Conservation (phyloP, 53 echinoderm and acorn worm species). For the Hippasteria phrygiana region DNA sequence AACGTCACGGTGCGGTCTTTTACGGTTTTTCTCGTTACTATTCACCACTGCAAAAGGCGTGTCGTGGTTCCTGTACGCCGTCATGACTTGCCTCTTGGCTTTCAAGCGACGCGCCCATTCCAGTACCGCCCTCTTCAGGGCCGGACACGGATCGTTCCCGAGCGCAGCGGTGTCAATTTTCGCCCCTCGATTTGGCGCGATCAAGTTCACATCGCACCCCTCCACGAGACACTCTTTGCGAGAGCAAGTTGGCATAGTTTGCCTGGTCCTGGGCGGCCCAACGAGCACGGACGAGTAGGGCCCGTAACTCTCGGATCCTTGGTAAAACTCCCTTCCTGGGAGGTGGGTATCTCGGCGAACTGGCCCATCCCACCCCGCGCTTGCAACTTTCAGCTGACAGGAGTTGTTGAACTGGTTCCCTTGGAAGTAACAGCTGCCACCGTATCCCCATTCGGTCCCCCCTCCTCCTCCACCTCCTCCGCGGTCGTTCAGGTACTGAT, state of each 20-base stretch:
- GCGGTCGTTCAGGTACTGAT: background rate
- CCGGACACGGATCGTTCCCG: slow-evolving; percentile 39
- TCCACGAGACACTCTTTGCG: slow-evolving; percentile 44
- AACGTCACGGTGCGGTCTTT: slow-evolving; percentile 11
- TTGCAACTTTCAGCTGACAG: slow-evolving; percentile 6
- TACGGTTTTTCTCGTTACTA: slow-evolving; percentile 1
- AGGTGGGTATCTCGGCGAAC: background rate
- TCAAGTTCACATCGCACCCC: background rate
- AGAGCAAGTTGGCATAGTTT: slow-evolving; percentile 1
- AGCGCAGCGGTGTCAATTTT: background rate
- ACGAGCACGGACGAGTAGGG: slow-evolving; percentile 48
- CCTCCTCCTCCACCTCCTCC: background rate
- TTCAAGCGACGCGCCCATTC: slow-evolving; percentile 47
- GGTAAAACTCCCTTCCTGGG: slow-evolving; percentile 15
- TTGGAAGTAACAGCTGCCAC: slow-evolving; percentile 29
- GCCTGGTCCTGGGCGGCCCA: slow-evolving; percentile 23
- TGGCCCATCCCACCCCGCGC: slow-evolving; percentile 15
- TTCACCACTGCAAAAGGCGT: background rate
- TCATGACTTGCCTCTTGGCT: slow-evolving; percentile 35
- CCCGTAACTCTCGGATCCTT: slow-evolving; percentile 12
- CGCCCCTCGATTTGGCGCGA: background rate
- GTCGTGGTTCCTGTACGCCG: slow-evolving; percentile 9
- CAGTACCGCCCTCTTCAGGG: slow-evolving; percentile 55
- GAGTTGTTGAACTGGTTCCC: slow-evolving; percentile 31
- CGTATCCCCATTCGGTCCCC: slow-evolving; percentile 5